Percentiles rank a stretch among this genome's conserved stretches.
Evolutionary conservation across 2,797 vertebrate species (phyloP).

Genomic region (Acestrorhynchus altus): DNA sequence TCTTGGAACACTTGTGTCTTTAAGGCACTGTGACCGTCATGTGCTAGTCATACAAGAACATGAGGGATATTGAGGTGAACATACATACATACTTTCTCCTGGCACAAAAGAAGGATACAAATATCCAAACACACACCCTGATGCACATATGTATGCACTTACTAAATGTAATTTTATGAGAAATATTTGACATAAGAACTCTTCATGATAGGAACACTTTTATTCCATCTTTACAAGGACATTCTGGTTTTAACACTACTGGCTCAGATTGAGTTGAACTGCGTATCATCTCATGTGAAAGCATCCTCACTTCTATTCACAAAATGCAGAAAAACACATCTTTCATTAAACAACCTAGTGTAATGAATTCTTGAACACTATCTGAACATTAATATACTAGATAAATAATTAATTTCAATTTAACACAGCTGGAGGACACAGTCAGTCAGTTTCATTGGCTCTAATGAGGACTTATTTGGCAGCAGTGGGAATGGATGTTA

Average conservation of each 20-base stretch:
- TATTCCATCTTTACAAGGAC: background rate
- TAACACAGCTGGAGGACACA: slow-evolving; percentile 24
- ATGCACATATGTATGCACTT: background rate
- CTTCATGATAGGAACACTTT: background rate
- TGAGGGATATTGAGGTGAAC: background rate
- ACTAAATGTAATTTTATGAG: background rate
- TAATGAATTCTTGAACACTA: slow-evolving; percentile 18
- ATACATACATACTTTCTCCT: background rate
- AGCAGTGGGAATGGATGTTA: slow-evolving; percentile 10
- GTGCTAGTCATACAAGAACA: slow-evolving; percentile 63
- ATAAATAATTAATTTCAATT: slow-evolving; percentile 46
- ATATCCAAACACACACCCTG: background rate
- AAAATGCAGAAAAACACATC: slow-evolving; percentile 27
- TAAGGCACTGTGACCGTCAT: slow-evolving; percentile 60
- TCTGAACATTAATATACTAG: slow-evolving; percentile 37
- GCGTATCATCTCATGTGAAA: background rate
- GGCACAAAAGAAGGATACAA: background rate
- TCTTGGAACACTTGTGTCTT: slow-evolving; percentile 16
- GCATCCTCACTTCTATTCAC: background rate
- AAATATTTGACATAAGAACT: background rate
- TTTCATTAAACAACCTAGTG: background rate
- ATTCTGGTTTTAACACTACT: background rate
- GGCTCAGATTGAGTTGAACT: background rate
- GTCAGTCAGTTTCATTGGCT: slow-evolving; percentile 10
- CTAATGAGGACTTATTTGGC: slow-evolving; percentile 21